A percentile compares a stretch with the other conserved stretches of the same genome.
These are phyloP conservation scores for Trachelus tabidus DNA, from an alignment of 2,888 invertebrate species.

Conservation along the genomic window DNA sequence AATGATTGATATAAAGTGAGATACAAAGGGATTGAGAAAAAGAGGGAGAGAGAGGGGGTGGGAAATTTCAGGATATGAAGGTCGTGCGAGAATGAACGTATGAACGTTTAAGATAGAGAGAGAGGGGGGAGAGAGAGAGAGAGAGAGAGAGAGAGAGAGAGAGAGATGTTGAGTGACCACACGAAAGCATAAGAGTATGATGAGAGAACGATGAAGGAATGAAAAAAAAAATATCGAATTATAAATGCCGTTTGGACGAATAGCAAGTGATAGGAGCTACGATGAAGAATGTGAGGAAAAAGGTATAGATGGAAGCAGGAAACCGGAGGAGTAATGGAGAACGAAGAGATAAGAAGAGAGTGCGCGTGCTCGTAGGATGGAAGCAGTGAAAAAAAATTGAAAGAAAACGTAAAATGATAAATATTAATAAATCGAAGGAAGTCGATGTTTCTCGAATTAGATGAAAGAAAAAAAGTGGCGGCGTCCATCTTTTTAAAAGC, in stretches of 20 bases:
- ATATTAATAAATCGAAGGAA: not conserved
- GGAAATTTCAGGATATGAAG: conserved; percentile 11
- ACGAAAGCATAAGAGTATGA: conserved; percentile 29
- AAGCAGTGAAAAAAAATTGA: not conserved
- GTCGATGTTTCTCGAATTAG: not conserved
- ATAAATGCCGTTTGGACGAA: not conserved
- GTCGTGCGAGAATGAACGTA: conserved; percentile 10
- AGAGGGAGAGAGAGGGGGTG: conserved; percentile 14
- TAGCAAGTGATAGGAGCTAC: not conserved
- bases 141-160: conserved; percentile 16
- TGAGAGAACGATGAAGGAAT: conserved; percentile 16
- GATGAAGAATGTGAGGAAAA: not conserved
- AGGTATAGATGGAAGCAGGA: conserved; percentile 14
- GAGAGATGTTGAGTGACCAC: conserved; percentile 25
- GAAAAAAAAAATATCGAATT: conserved; percentile 10
- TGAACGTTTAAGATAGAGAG: not conserved
- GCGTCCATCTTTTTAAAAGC: not conserved
- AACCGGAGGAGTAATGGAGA: conserved; percentile 17
- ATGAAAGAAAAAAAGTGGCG: not conserved
- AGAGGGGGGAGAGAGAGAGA: conserved; percentile 23
- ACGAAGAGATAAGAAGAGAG: conserved; percentile 20
- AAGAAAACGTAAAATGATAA: conserved; percentile 27
- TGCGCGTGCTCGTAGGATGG: conserved; percentile 7
- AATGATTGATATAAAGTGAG: not conserved
- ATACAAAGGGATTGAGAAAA: not conserved